A percentile compares a stretch with the other conserved stretches of the same genome.
Conservation (phyloP, 1,140 invertebrate genomes). For the Helicoverpa zea region DNA sequence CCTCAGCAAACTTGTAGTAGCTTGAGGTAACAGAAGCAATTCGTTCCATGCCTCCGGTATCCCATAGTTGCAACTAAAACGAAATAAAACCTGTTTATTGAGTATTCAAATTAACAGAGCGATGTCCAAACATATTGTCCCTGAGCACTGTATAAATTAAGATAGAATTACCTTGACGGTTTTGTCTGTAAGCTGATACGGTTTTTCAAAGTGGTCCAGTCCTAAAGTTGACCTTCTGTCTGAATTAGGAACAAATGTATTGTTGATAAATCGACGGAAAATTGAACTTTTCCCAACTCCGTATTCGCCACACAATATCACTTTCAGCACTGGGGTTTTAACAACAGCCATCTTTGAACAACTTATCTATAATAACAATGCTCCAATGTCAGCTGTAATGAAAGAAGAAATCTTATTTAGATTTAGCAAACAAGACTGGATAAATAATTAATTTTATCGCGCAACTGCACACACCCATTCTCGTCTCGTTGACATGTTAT, state of each 20-base stretch:
- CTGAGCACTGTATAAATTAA: too few relatives aligned
- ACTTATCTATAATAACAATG: not conserved
- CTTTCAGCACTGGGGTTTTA: conserved; percentile 96
- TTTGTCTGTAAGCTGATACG: conserved; percentile 91
- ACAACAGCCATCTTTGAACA: conserved; percentile 90
- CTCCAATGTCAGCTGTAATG: not conserved
- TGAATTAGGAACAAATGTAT: conserved; percentile 93
- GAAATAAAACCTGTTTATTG: conserved; percentile 7
- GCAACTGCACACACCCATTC: conserved; percentile 25
- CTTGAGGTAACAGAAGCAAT: conserved; percentile 97
- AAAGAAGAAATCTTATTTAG: not conserved
- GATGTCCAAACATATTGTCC: too few relatives aligned
- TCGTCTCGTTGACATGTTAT: not conserved
- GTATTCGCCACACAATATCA: conserved; percentile 98
- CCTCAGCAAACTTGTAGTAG: conserved; percentile 97
- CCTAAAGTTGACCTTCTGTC: conserved; percentile 96
- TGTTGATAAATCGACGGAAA: conserved; percentile 96
- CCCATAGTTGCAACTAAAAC: conserved; percentile 95
- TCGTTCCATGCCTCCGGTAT: conserved; percentile 97
- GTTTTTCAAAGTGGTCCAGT: conserved; percentile 95
- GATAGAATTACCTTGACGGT: conserved; percentile 90
- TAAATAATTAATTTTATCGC: conserved; percentile 25
- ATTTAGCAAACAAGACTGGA: conserved; percentile 2
- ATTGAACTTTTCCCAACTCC: conserved; percentile 98
- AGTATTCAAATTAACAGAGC: not conserved